These are phyloP conservation scores for Hypothenemus hampei DNA, from an alignment of 1,140 invertebrate species.

Conservation along the genomic window DNA sequence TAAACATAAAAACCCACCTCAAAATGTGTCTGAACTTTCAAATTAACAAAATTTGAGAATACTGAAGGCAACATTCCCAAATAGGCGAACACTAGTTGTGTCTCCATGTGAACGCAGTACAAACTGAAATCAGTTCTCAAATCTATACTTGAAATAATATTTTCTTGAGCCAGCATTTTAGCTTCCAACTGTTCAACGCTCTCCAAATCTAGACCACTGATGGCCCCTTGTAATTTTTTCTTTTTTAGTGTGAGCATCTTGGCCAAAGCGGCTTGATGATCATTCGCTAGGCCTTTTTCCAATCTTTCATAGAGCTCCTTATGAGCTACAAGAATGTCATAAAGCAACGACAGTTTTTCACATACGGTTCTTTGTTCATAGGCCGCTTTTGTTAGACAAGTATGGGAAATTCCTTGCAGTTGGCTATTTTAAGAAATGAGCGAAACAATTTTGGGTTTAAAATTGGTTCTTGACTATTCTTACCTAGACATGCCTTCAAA, in stretches of 20 bases:
- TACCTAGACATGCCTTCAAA: slow-evolving; percentile 50
- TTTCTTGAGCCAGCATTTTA: slow-evolving; percentile 66
- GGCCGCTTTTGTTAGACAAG: slow-evolving; percentile 37
- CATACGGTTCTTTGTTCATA: slow-evolving; percentile 52
- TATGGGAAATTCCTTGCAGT: slow-evolving; percentile 37
- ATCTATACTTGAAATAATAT: slow-evolving; percentile 65
- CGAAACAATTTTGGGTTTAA: too few species aligned
- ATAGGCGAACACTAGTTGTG: slow-evolving; percentile 64
- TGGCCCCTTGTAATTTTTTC: slow-evolving; percentile 64
- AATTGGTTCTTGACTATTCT: too few species aligned
- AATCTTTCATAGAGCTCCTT: slow-evolving; percentile 65
- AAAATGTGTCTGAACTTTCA: slow-evolving; percentile 57
- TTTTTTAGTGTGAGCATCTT: slow-evolving; percentile 68
- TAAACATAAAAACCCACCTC: slow-evolving; percentile 50
- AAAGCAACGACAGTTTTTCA: slow-evolving; percentile 57
- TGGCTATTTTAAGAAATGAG: too few species aligned
- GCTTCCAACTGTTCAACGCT: slow-evolving; percentile 64
- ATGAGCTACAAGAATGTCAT: slow-evolving; percentile 60
- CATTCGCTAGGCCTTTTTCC: slow-evolving; percentile 62
- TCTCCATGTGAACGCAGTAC: slow-evolving; percentile 69
- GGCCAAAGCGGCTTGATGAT: slow-evolving; percentile 63
- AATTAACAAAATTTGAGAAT: slow-evolving; percentile 56
- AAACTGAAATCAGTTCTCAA: slow-evolving; percentile 65
- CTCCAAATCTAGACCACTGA: slow-evolving; percentile 56
- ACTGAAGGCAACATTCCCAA: slow-evolving; percentile 62